Percentiles rank a stretch among this genome's conserved stretches.
These are phyloP conservation scores for Hecatera dysodea DNA, from an alignment of 2,888 invertebrate genomes.

Conservation along the genomic window DNA sequence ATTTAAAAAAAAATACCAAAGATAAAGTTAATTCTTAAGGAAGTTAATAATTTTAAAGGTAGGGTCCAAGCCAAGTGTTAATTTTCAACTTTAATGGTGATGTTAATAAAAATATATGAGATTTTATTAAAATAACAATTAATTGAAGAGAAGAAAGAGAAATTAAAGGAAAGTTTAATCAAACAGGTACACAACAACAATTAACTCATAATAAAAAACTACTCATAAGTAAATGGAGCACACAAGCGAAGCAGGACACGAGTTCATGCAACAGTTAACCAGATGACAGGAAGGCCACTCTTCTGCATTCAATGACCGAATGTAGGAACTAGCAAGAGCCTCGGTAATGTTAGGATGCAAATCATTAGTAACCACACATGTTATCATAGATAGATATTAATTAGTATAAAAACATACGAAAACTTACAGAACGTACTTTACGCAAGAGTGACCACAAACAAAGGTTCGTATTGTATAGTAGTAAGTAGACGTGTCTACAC, in stretches of 20 bases:
- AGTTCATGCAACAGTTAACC: conserved; percentile 32
- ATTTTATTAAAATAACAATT: neutral
- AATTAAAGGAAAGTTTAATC: neutral
- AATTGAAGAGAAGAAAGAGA: conserved; percentile 13
- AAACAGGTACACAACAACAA: conserved; percentile 20
- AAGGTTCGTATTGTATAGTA: neutral
- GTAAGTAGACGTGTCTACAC: too few species aligned
- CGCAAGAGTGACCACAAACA: neutral
- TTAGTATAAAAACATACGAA: conserved; percentile 40
- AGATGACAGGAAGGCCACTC: conserved; percentile 17
- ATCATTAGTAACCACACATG: conserved; percentile 16
- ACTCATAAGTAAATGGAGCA: conserved; percentile 10
- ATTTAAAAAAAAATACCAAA: neutral
- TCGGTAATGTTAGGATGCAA: conserved; percentile 18
- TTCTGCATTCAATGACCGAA: neutral
- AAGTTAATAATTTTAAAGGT: neutral
- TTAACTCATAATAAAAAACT: too few species aligned
- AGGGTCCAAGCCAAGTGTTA: conserved; percentile 10
- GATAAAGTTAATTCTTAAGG: neutral
- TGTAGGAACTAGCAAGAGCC: neutral
- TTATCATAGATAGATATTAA: neutral
- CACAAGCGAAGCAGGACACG: conserved; percentile 45
- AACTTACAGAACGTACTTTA: neutral
- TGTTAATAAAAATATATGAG: neutral
- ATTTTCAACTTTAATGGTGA: conserved; percentile 9